These are phyloP conservation scores for Periophthalmodon schlosseri DNA, from an alignment of 2,113 vertebrate genomes.

Conservation along the genomic window DNA sequence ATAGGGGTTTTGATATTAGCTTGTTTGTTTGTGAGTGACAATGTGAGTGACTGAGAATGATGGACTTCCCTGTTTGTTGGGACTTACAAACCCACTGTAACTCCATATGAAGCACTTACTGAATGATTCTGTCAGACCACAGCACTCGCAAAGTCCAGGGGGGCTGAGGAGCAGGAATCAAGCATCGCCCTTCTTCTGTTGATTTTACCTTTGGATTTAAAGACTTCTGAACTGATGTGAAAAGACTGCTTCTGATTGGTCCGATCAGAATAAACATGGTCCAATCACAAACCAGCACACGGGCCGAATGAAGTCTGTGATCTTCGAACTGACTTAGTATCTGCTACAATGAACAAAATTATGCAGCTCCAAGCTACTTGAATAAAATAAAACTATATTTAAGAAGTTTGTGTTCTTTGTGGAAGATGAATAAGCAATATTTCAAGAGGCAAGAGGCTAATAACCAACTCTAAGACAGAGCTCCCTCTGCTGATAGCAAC, in stretches of 20 bases:
- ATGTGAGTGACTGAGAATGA: too few relatives aligned
- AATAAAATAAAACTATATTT: neutral
- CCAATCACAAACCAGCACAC: slow-evolving; percentile 20
- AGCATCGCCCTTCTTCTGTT: neutral
- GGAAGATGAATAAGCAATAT: too few relatives aligned
- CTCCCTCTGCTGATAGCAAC: too few relatives aligned
- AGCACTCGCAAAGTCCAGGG: neutral
- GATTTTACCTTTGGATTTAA: slow-evolving; percentile 3
- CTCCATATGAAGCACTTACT: too few relatives aligned
- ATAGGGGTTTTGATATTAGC: too few relatives aligned
- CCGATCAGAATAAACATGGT: neutral
- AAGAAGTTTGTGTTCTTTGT: too few relatives aligned
- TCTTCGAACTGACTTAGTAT: neutral
- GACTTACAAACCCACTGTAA: neutral
- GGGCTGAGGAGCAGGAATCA: neutral
- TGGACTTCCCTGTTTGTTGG: too few relatives aligned
- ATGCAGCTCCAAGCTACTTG: neutral
- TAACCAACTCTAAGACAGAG: too few relatives aligned
- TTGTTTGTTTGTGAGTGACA: neutral
- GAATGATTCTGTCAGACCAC: too few relatives aligned
- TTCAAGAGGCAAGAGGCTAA: too few relatives aligned
- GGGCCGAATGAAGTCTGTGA: neutral
- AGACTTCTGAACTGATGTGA: neutral
- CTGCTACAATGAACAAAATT: neutral
- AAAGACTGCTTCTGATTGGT: slow-evolving; percentile 27